phyloP scores from a whole-genome alignment of 2,113 vertebrate species.

The Alethe castanea region DNA sequence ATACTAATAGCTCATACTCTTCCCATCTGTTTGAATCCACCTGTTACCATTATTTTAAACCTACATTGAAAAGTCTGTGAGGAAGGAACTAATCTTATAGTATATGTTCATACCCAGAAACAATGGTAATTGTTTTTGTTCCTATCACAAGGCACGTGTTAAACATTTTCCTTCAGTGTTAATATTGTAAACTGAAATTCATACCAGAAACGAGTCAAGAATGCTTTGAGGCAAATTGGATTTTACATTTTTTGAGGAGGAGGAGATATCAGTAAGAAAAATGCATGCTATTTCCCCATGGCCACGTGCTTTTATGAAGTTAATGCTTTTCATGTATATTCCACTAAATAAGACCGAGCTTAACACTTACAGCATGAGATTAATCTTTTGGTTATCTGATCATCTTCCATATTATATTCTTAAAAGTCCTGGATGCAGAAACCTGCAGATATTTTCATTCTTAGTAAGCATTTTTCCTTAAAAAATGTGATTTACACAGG shows the following conservation, averaged over 20 bases:
- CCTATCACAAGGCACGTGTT: background rate
- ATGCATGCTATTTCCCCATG: background rate
- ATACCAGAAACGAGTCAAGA: background rate
- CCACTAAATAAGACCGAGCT: background rate
- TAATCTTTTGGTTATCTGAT: background rate
- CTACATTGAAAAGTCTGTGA: background rate
- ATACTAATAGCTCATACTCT: slow-evolving; percentile 5
- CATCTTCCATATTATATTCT: background rate
- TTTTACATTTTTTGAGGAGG: background rate
- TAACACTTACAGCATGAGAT: background rate
- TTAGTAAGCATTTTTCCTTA: background rate
- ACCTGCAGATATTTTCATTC: background rate
- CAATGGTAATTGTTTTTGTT: background rate
- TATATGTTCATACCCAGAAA: background rate
- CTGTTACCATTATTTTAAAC: slow-evolving; percentile 24
- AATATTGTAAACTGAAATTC: background rate
- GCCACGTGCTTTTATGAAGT: background rate
- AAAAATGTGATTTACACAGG: background rate
- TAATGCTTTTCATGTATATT: background rate
- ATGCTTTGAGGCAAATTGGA: background rate
- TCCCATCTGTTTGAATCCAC: slow-evolving; percentile 47
- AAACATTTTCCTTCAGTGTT: background rate
- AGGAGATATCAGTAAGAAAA: background rate
- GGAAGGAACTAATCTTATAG: background rate
- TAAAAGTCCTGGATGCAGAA: background rate